Base-by-base conservation (phyloP, 2,113 vertebrate genomes). In the Azemiops feae region DNA sequence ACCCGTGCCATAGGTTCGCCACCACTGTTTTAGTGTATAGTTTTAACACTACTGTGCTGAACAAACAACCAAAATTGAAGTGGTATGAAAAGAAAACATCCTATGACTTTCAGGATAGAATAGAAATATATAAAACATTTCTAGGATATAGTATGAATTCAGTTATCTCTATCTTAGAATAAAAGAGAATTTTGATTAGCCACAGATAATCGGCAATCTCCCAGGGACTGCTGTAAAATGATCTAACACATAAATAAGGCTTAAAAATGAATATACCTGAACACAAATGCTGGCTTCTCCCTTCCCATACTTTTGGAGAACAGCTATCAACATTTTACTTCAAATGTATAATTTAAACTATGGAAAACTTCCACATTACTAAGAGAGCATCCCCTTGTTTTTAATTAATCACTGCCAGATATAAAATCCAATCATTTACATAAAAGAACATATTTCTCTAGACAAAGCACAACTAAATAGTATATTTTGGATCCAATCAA, bases 391-490 rank as follows among this genome's bases (percentile, higher is more conserved):
- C 14, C 64, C n/a, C 14, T 74, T 74, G n/a, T 18, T 69, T 69
- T 74, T 74, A 34, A 54, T 14, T 47, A n/a, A 91, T 43, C 58
- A 91, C 58, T 90, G 47, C 25, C 89, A 87, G 93, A 91, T 55
- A 88, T 64, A 14, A 50, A n/a, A 92, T 93, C 90, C 58, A 89
- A 57, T 16, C 89, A 92, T 27, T 25, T 58, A 1, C 87, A 94
- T 16, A 88, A 5, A n/a, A 54, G 57, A 92, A 54, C 20, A 18
- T 18, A 25, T 88, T 88, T 88, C 58, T 43, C 54, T 43, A 54
- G 39, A 25, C 4, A 43, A 85, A 85, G 53, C 20, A 89, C 57
- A 89, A 39, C 47, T 23, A 57, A 81, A 89, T 14, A 55, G 47
- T 58, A 50, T 30, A 85, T 43, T 85, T 85, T 20, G 39, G 39